Evolutionary conservation across 2,113 vertebrate genomes (phyloP).

Genomic region (Telmatochromis bifrenatus): DNA sequence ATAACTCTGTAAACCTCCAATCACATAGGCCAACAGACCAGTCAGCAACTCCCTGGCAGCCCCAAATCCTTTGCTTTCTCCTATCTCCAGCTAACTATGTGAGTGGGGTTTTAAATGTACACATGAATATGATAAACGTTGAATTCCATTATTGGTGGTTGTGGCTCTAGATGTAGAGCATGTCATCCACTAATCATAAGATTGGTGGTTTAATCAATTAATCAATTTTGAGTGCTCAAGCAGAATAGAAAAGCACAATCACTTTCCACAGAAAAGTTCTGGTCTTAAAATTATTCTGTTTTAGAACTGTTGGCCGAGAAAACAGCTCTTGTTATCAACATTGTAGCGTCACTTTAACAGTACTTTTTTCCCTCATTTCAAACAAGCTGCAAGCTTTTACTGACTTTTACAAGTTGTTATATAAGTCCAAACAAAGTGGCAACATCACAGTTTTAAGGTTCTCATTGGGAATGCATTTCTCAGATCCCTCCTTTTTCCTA

Average conservation of each 20-base stretch:
- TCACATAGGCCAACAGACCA: neutral
- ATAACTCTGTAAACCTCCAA: neutral
- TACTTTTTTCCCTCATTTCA: rapidly evolving
- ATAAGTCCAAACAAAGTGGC: neutral
- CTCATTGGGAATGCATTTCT: neutral
- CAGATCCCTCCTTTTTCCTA: neutral
- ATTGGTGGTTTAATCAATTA: neutral
- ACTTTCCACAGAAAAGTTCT: neutral
- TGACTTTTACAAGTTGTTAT: neutral
- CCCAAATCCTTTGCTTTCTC: neutral
- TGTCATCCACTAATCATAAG: neutral
- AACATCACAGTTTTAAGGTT: neutral
- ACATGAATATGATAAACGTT: neutral
- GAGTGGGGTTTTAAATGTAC: neutral
- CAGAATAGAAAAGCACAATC: neutral
- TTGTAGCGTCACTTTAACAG: neutral
- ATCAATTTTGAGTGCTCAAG: neutral
- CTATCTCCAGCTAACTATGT: neutral
- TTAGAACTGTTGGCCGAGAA: neutral
- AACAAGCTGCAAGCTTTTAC: neutral
- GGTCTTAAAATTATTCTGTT: neutral
- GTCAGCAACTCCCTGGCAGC: neutral
- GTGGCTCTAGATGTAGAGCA: neutral
- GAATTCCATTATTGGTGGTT: neutral
- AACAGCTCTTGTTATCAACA: neutral